Evolutionary conservation across 2,797 vertebrate genomes (phyloP).

Genomic region (Apogon hyalosoma): DNA sequence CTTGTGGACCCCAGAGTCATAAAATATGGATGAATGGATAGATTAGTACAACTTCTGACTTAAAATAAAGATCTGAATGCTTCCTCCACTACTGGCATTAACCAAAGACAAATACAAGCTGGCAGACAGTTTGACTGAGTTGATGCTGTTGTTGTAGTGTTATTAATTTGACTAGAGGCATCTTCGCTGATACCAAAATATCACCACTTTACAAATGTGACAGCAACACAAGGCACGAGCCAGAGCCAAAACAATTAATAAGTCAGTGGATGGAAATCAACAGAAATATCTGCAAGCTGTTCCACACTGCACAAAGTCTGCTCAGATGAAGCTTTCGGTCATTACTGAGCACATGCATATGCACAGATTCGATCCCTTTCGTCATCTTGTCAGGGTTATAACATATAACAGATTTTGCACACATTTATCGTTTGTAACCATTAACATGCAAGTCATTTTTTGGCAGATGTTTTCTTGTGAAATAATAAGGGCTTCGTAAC

Average conservation of each 20-base stretch:
- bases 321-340: not conserved
- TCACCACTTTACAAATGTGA: constrained; percentile 10
- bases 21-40: too few species aligned
- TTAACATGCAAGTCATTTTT: too few species aligned
- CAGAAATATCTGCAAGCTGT: constrained; percentile 14
- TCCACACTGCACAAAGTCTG: constrained; percentile 1
- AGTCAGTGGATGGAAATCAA: constrained; percentile 13
- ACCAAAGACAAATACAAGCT: constrained; percentile 17
- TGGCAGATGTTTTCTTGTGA: too few species aligned
- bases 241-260: not conserved
- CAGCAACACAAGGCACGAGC: constrained; percentile 1
- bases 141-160: constrained; percentile 5
- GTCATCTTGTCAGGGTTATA: too few species aligned
- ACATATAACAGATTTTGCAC: not conserved
- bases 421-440: too few species aligned
- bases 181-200: constrained; percentile 23
- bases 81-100: not conserved
- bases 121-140: constrained; percentile 19
- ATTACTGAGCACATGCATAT: not conserved
- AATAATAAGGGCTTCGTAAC: too few species aligned
- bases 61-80: too few species aligned
- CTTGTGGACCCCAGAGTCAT: too few species aligned
- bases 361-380: too few species aligned
- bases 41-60: too few species aligned
- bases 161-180: constrained; percentile 32